Percentiles rank a stretch among this genome's conserved stretches.
Evolutionary conservation across 2,888 invertebrate genomes (phyloP).

Genomic region (Anthophora plumipes): DNA sequence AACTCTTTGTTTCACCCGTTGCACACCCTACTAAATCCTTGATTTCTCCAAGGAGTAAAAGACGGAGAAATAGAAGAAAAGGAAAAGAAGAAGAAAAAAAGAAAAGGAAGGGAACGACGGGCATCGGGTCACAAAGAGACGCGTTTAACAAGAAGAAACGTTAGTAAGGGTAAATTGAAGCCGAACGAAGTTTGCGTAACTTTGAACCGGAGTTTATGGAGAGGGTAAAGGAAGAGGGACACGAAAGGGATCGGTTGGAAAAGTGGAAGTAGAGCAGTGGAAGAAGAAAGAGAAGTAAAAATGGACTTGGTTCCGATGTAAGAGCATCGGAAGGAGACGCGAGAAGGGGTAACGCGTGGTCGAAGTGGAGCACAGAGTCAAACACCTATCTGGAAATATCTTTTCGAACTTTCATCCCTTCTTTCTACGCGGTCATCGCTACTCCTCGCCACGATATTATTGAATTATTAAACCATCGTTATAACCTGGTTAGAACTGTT

Average conservation of each 20-base stretch:
- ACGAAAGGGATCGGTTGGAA: constrained; percentile 53
- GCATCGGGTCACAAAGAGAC: constrained; percentile 63
- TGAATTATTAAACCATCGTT: constrained; percentile 70
- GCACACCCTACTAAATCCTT: constrained; percentile 50
- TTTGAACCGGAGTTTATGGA: constrained; percentile 78
- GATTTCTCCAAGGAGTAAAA: constrained; percentile 17
- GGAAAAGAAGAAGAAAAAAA: not conserved
- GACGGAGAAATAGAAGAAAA: not conserved
- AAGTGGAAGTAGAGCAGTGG: constrained; percentile 58
- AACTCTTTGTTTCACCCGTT: not conserved
- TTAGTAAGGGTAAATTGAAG: constrained; percentile 81
- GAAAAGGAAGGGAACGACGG: constrained; percentile 34
- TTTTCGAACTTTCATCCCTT: constrained; percentile 62
- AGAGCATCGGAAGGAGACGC: constrained; percentile 44
- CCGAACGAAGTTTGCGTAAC: constrained; percentile 80
- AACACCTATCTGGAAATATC: constrained; percentile 73
- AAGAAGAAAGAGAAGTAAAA: constrained; percentile 51
- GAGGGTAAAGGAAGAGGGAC: constrained; percentile 51
- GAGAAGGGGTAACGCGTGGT: constrained; percentile 27
- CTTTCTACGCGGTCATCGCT: not conserved
- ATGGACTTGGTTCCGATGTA: constrained; percentile 29
- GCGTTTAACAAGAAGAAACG: constrained; percentile 79
- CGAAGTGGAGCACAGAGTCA: constrained; percentile 61
- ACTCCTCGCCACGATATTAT: constrained; percentile 55
- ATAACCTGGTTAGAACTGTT: constrained; percentile 48